Evolutionary conservation across 2,888 invertebrate genomes (phyloP), one percentile per base, ranked within the genome.

Genomic region (Shargacucullia verbasci): DNA sequence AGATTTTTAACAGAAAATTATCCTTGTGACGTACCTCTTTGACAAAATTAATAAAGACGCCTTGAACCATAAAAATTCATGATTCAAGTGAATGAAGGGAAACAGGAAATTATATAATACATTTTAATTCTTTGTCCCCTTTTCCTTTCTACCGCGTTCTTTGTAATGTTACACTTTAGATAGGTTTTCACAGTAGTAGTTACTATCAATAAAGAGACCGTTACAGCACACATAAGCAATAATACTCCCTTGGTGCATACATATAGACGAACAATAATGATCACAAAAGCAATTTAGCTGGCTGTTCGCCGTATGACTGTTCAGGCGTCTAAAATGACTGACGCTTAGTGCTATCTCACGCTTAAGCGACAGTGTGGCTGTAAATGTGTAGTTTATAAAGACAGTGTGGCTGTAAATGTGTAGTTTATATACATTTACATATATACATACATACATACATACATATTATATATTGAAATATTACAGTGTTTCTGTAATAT

Each of bases 281-380:
- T 43, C 52, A 35, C 39, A 56, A 59, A 69, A 69, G 49, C 48
- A 55, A 68, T 69, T 48, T 55, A 46, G 41, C 45, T 43, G 11
- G 29, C 39, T 13, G 33, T 41, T 14, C 40, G 20, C 4, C 48
- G 8, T 38, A 38, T 38, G 48, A 39, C 41, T 52, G 35, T 59
- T 52, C 45, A 49, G 33, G 43, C 43, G 43, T 40, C 45, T 59
- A 39, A 48, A 56, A 52, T 69, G 52, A 64, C 59, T 64, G 50
- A 47, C 50, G 39, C 44, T 52, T 11, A 0, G 38, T 45, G 33
- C 29, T 48, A 45, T 25, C 29, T 63, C n/a, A 34, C 61, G 38
- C 37, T 39, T 3, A 38, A 63, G 47, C 9, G 41, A 20, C 13
- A 15, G 12, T 34, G 9, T 13, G 2, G 1, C 2, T n/a, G 5